phyloP scores from a whole-genome alignment of 2,888 invertebrate genomes.

The Drosophila glabriapex region DNA sequence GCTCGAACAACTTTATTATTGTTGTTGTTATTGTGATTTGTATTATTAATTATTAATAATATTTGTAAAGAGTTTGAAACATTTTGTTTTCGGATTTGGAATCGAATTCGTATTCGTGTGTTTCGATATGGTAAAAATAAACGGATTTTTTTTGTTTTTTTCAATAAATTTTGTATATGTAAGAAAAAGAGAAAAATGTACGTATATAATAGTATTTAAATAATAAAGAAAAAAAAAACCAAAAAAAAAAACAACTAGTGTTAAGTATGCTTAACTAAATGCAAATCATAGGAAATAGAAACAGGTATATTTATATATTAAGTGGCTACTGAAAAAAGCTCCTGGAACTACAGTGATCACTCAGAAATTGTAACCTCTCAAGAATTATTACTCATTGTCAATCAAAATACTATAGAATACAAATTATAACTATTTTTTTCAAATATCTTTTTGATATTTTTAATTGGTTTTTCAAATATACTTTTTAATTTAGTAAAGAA shows the following conservation, averaged over 20 bases:
- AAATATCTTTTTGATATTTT: neutral
- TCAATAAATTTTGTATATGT: constrained; percentile 50
- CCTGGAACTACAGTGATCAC: constrained; percentile 17
- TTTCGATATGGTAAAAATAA: constrained; percentile 32
- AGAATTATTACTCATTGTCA: neutral
- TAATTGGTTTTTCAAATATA: too few species aligned
- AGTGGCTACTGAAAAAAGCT: constrained; percentile 7
- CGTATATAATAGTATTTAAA: constrained; percentile 45
- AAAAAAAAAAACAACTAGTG: constrained; percentile 6
- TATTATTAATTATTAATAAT: constrained; percentile 70
- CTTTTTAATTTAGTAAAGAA: neutral
- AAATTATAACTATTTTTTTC: neutral
- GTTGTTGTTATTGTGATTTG: constrained; percentile 1
- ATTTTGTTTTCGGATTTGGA: constrained; percentile 13
- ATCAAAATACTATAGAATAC: neutral
- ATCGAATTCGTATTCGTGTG: constrained; percentile 29
- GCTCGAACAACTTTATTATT: constrained; percentile 91
- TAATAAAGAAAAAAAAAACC: constrained; percentile 20
- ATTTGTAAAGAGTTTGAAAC: constrained; percentile 13
- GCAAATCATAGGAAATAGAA: constrained; percentile 15
- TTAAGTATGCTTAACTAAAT: constrained; percentile 11
- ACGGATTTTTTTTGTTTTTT: constrained; percentile 20
- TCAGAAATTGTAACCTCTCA: neutral
- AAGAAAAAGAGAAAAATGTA: constrained; percentile 73
- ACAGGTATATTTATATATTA: neutral